These are phyloP conservation scores for Drosophila ogumai DNA, from an alignment of 1,140 invertebrate species.

Conservation along the genomic window DNA sequence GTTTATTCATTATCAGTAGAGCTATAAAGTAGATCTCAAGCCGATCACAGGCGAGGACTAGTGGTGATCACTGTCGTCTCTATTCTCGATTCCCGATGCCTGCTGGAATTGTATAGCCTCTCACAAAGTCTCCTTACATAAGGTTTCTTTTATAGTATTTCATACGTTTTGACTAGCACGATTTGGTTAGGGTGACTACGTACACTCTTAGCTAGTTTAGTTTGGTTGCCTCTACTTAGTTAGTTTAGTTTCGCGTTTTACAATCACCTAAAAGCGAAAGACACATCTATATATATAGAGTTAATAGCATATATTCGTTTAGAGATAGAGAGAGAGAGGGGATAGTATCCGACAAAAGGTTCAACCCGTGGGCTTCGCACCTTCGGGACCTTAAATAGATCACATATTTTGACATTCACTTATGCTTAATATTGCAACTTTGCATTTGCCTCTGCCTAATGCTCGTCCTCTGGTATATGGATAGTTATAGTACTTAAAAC, in stretches of 20 bases:
- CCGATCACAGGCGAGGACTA: slow-evolving; percentile 70
- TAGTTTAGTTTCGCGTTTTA: slow-evolving; percentile 31
- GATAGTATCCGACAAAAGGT: slow-evolving; percentile 70
- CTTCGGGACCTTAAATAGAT: slow-evolving; percentile 81
- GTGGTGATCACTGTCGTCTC: slow-evolving; percentile 47
- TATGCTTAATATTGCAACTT: slow-evolving; percentile 78
- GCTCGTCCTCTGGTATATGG: slow-evolving; percentile 28
- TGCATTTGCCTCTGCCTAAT: slow-evolving; percentile 52
- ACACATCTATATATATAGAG: slow-evolving; percentile 17
- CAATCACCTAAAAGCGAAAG: slow-evolving; percentile 49
- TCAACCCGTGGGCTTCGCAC: slow-evolving; percentile 52
- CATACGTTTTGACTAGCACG: slow-evolving; percentile 70
- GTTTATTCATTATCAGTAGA: slow-evolving; percentile 1
- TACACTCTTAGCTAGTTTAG: slow-evolving; percentile 37
- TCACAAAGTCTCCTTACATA: slow-evolving; percentile 23
- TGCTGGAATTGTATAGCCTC: slow-evolving; percentile 55
- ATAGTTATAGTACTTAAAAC: slow-evolving; percentile 53
- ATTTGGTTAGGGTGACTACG: slow-evolving; percentile 54
- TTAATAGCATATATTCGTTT: slow-evolving; percentile 8
- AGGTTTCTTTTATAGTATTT: slow-evolving; percentile 46
- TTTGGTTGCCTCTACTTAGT: slow-evolving; percentile 37
- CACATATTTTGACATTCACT: slow-evolving; percentile 84
- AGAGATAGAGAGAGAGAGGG: slow-evolving; percentile 38
- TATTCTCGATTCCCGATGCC: slow-evolving; percentile 28
- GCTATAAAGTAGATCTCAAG: slow-evolving; percentile 44